Conservation (phyloP, 2,888 invertebrate species). For the Nesidiocoris tenuis region DNA sequence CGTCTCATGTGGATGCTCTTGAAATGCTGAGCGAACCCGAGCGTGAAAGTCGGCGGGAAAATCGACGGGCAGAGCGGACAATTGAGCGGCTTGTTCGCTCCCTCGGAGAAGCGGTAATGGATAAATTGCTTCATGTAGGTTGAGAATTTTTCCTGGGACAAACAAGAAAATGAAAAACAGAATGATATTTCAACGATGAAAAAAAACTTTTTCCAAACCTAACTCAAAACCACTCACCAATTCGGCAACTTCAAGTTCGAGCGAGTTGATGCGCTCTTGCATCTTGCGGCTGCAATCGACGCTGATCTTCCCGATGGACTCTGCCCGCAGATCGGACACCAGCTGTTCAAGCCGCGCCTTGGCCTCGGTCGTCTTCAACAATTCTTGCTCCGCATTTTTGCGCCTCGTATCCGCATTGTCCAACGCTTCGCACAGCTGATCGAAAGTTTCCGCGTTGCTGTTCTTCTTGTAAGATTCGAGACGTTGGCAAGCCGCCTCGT, state of each 20-base stretch:
- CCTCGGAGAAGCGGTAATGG: conserved; percentile 17
- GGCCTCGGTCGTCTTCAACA: not conserved
- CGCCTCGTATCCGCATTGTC: conserved; percentile 1
- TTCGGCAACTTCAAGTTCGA: conserved; percentile 8
- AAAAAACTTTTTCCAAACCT: too few relatives aligned
- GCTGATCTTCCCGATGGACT: conserved; percentile 32
- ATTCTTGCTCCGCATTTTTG: not conserved
- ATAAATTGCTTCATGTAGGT: conserved; percentile 33
- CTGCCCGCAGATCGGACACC: conserved; percentile 8
- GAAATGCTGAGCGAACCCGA: conserved; percentile 25
- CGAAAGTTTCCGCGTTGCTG: conserved; percentile 6
- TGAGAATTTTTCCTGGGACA: conserved; percentile 13
- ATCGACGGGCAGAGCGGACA: conserved; percentile 32
- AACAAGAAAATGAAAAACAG: not conserved
- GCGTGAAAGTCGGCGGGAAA: conserved; percentile 4
- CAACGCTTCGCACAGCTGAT: not conserved
- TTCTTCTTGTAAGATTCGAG: not conserved
- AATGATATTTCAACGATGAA: too few relatives aligned
- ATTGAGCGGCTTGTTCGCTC: conserved; percentile 10
- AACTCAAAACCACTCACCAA: too few relatives aligned
- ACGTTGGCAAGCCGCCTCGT: not conserved
- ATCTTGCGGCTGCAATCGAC: conserved; percentile 31
- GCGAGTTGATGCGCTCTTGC: conserved; percentile 20
- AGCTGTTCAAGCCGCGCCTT: conserved; percentile 15
- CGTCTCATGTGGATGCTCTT: conserved; percentile 22